These are phyloP conservation scores for Perizoma affinitatum DNA, from an alignment of 2,888 invertebrate genomes.

Conservation along the genomic window DNA sequence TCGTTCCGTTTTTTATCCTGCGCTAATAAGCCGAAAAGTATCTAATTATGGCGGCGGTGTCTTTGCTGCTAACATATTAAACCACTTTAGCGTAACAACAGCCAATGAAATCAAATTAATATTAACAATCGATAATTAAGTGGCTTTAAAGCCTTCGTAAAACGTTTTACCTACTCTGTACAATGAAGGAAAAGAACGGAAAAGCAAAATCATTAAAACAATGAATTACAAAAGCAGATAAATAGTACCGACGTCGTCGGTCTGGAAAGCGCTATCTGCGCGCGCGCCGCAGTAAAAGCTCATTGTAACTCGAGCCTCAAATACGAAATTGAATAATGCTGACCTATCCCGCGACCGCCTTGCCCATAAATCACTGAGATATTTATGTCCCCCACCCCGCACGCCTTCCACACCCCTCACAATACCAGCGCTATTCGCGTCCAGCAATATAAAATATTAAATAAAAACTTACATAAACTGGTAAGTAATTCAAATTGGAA, in stretches of 20 bases:
- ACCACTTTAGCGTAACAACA: conserved; percentile 81
- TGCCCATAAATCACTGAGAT: conserved; percentile 82
- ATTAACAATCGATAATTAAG: conserved; percentile 83
- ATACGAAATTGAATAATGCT: conserved; percentile 85
- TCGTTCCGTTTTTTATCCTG: conserved; percentile 74
- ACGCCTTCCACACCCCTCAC: conserved; percentile 55
- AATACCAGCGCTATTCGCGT: conserved; percentile 69
- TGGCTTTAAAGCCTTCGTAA: conserved; percentile 70
- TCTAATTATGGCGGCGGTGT: conserved; percentile 81
- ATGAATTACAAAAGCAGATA: conserved; percentile 58
- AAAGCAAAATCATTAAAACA: conserved; percentile 21
- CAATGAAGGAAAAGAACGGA: conserved; percentile 8
- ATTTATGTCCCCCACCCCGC: conserved; percentile 80
- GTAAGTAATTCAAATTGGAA: conserved; percentile 80
- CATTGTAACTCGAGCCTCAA: conserved; percentile 82
- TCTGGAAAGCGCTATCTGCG: conserved; percentile 72
- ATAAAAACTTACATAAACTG: conserved; percentile 81
- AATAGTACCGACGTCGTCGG: conserved; percentile 52
- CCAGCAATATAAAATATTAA: conserved; percentile 79
- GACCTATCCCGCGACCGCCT: conserved; percentile 84
- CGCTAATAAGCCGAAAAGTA: conserved; percentile 82
- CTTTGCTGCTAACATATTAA: conserved; percentile 82
- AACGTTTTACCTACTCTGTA: conserved; percentile 50
- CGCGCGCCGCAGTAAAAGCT: conserved; percentile 78
- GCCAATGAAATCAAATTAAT: conserved; percentile 75